Conservation (phyloP, 2,888 invertebrate species). For the Odontothrips loti region DNA sequence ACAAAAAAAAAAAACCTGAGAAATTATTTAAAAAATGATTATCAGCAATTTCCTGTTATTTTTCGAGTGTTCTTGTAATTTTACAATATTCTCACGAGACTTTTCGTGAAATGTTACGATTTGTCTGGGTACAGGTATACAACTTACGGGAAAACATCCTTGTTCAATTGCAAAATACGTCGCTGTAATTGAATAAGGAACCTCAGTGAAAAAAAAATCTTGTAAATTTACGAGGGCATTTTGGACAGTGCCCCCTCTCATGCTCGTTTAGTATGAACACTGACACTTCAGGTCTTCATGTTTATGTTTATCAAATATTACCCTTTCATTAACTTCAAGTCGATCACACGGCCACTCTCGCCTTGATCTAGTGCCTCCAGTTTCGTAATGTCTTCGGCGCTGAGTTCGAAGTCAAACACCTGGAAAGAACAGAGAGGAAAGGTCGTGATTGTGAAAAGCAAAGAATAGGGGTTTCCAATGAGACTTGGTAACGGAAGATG, state of each 20-base stretch:
- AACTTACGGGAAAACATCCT: too few species aligned
- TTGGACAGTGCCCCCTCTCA: neutral
- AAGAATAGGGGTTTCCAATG: neutral
- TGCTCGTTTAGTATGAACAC: neutral
- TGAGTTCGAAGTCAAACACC: conserved; percentile 65
- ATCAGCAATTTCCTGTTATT: too few species aligned
- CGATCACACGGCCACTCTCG: conserved; percentile 61
- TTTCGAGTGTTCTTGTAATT: too few species aligned
- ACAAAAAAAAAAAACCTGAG: too few species aligned
- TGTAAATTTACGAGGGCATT: neutral
- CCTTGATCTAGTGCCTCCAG: conserved; percentile 62
- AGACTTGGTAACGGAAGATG: neutral
- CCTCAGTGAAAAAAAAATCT: neutral
- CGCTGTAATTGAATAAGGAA: too few species aligned
- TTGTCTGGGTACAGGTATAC: too few species aligned
- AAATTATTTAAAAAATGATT: too few species aligned
- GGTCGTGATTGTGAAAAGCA: neutral
- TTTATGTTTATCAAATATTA: conserved; percentile 40
- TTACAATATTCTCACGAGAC: too few species aligned
- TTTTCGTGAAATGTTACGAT: too few species aligned
- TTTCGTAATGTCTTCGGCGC: conserved; percentile 56
- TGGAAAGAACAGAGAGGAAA: conserved; percentile 36
- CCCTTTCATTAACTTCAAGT: conserved; percentile 67
- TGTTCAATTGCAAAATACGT: too few species aligned
- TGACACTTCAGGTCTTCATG: neutral